Percentiles rank a stretch among this genome's conserved stretches.
Evolutionary conservation across 2,797 vertebrate species (phyloP).

Genomic region (Furcifer pardalis): DNA sequence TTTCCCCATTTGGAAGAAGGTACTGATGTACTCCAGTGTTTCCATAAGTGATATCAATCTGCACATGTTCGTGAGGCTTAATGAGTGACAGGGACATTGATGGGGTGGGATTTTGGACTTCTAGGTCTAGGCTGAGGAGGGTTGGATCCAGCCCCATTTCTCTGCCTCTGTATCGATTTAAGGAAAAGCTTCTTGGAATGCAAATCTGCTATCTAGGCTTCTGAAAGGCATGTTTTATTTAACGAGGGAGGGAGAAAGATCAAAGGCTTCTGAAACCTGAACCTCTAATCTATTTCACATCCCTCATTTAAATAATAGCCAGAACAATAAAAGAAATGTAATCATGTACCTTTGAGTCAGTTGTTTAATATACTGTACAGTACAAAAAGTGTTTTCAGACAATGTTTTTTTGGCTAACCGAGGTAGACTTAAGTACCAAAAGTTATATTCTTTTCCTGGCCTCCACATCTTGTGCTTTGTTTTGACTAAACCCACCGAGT

Average conservation of each 20-base stretch:
- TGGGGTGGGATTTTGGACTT: too few relatives aligned
- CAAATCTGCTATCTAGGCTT: neutral
- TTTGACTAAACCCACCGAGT: constrained; percentile 20
- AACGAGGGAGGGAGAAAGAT: constrained; percentile 5
- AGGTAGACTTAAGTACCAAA: neutral
- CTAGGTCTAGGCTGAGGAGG: neutral
- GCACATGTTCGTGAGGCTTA: neutral
- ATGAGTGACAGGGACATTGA: too few relatives aligned
- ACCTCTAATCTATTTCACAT: constrained; percentile 30
- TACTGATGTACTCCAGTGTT: neutral
- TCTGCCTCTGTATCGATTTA: neutral
- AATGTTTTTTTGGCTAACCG: neutral
- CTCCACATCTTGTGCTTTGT: constrained; percentile 13
- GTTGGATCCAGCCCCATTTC: neutral
- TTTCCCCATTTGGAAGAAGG: neutral
- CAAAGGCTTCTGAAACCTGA: neutral
- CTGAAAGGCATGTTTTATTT: neutral
- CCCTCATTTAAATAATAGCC: constrained; percentile 1
- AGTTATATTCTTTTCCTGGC: constrained; percentile 7
- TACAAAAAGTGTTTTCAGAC: constrained; percentile 18
- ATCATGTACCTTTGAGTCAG: constrained; percentile 23
- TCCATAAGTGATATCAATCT: neutral
- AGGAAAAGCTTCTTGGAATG: neutral
- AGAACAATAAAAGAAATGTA: constrained; percentile 38
- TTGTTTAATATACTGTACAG: constrained; percentile 36